phyloP scores from a whole-genome alignment of 2,797 vertebrate genomes.

The Danio jaintianensis region DNA sequence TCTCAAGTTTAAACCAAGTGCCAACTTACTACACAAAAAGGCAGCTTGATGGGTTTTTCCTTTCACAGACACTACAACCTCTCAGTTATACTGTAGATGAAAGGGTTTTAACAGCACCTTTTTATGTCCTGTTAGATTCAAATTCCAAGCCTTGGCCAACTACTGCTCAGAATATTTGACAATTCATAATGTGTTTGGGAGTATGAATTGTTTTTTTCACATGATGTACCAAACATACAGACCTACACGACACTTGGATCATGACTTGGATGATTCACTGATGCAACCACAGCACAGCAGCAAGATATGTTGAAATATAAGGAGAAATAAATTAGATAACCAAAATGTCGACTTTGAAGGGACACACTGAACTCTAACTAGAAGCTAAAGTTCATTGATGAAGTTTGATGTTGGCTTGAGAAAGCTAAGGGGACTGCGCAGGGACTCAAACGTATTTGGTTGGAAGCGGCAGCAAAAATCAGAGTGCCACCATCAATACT shows the following conservation, averaged over 20 bases:
- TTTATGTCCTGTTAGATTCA: conserved; percentile 4
- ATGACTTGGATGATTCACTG: not conserved
- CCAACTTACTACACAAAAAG: conserved; percentile 17
- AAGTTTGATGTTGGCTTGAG: too few relatives aligned
- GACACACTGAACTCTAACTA: too few relatives aligned
- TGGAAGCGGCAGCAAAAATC: too few relatives aligned
- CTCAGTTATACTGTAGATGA: conserved; percentile 7
- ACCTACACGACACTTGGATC: conserved; percentile 34
- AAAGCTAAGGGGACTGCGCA: too few relatives aligned
- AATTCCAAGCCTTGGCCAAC: not conserved
- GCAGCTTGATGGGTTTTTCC: conserved; percentile 1
- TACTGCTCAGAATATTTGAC: not conserved
- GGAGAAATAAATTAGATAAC: not conserved
- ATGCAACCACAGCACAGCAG: not conserved
- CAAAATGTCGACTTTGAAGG: not conserved
- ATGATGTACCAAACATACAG: conserved; percentile 5
- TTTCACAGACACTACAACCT: conserved; percentile 1
- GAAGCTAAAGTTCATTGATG: too few relatives aligned
- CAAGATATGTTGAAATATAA: not conserved
- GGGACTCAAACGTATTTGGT: too few relatives aligned
- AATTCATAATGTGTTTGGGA: too few relatives aligned
- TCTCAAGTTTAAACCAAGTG: conserved; percentile 50
- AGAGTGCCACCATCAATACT: too few relatives aligned
- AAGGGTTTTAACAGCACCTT: not conserved
- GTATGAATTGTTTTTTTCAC: conserved; percentile 36